Percentiles rank a stretch among this genome's conserved stretches.
Conservation (phyloP, 2,113 vertebrate genomes). For the Heptranchias perlo region DNA sequence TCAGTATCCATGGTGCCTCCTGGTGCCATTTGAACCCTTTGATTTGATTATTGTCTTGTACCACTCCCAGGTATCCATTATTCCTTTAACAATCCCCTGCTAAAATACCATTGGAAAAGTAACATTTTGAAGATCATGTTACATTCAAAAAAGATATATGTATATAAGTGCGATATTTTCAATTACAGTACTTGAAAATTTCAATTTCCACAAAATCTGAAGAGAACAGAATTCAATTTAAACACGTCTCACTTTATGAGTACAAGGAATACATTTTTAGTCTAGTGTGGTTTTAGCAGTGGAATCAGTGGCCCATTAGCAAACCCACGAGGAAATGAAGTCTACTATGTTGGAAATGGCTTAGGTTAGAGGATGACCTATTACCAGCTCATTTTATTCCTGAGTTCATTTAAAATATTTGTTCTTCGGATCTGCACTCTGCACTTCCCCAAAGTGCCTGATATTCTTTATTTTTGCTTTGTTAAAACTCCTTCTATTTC, state of each 20-base stretch:
- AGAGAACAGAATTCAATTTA: conserved; percentile 5
- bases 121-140: neutral
- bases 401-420: conserved; percentile 14
- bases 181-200: neutral
- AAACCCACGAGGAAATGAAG: neutral
- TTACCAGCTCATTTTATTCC: neutral
- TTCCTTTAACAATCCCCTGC: neutral
- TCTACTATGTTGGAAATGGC: neutral
- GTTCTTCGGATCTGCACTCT: conserved; percentile 36
- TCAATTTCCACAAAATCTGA: neutral
- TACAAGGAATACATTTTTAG: neutral
- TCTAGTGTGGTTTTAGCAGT: neutral
- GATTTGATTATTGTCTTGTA: neutral
- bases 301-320: neutral
- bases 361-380: neutral
- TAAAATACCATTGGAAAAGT: neutral
- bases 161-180: neutral
- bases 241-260: neutral
- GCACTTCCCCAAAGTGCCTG: conserved; percentile 41
- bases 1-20: neutral
- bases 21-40: neutral
- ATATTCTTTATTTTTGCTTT: conserved; percentile 41
- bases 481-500: conserved; percentile 46
- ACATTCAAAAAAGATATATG: neutral
- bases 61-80: neutral